These are phyloP conservation scores for Acipenser oxyrinchus DNA, from an alignment of 2,797 vertebrate species.

Conservation along the genomic window DNA sequence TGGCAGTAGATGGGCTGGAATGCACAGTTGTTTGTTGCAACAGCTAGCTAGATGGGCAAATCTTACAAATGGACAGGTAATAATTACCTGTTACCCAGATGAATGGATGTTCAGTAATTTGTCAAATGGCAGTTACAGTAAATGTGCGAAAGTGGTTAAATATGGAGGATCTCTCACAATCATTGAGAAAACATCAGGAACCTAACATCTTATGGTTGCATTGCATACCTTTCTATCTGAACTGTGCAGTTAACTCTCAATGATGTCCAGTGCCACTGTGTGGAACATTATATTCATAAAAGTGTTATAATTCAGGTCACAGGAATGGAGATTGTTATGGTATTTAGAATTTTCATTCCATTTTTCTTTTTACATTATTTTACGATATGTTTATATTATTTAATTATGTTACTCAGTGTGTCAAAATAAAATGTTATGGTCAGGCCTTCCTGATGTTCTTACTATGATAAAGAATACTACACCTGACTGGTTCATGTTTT, in stretches of 20 bases:
- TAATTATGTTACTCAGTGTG: too few species aligned
- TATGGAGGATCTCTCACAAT: background rate
- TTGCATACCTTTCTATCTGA: background rate
- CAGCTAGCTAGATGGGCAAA: background rate
- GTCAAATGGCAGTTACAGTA: background rate
- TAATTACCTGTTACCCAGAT: background rate
- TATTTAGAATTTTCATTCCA: too few species aligned
- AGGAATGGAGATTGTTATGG: too few species aligned
- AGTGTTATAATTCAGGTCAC: too few species aligned
- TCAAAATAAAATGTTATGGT: too few species aligned
- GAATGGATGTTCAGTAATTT: slow-evolving; percentile 1
- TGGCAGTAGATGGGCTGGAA: background rate
- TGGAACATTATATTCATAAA: too few species aligned
- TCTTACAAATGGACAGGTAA: slow-evolving; percentile 4
- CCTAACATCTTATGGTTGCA: background rate
- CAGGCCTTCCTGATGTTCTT: too few species aligned
- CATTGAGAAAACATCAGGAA: background rate
- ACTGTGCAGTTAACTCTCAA: background rate
- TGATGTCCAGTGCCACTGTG: background rate
- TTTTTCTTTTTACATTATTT: too few species aligned
- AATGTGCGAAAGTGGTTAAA: background rate
- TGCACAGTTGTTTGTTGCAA: background rate
- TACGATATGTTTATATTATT: too few species aligned
- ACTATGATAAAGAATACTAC: too few species aligned
- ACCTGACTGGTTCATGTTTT: too few species aligned